Base-by-base conservation (phyloP, 2,888 invertebrate species). In the Allolobophora icterica region DNA sequence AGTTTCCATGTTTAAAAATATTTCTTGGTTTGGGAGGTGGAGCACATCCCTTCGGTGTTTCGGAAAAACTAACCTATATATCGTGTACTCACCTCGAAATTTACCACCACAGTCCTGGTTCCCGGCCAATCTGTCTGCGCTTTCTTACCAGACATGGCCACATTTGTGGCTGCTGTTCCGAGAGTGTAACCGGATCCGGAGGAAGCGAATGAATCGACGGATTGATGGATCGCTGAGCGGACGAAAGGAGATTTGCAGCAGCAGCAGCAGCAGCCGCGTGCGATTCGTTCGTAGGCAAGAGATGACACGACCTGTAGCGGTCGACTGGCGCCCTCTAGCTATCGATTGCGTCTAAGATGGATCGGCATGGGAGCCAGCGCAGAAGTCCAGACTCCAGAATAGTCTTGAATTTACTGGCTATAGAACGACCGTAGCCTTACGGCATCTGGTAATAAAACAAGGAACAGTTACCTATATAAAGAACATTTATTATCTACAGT, bases 321-420 rank as follows among this genome's bases (percentile, higher is more conserved):
- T 71, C 71, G n/a, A 71, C 71, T 71, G 71, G 71, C 71, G 71
- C n/a, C 71, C 71, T 71, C 71, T 71, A 71, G n/a, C 11, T n/a
- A 71, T 71, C n/a, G 71, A 71, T n/a, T n/a, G n/a, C 71, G 71
- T n/a, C 71, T 71, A 71, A 71, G 71, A 71, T 71, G 71, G 71
- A 71, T 71, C 71, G 71, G 71, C 71, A 30, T 71, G 71, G 71
- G n/a, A 71, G 71, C 71, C 71, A 71, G 71, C 71, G n/a, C 71
- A 71, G 30, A 30, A 30, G n/a, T 30, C 71, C 30, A 71, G n/a
- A 30, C 8, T 30, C 71, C 30, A 71, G n/a, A 71, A 71, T n/a
- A n/a, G 11, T 71, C 71, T n/a, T 6, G 71, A 71, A 71, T 71
- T 71, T 71, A 71, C n/a, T 71, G n/a, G n/a, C 17, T n/a, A n/a